These are phyloP conservation scores for Thymelicus sylvestris DNA, from an alignment of 2,888 invertebrate genomes.

Conservation along the genomic window DNA sequence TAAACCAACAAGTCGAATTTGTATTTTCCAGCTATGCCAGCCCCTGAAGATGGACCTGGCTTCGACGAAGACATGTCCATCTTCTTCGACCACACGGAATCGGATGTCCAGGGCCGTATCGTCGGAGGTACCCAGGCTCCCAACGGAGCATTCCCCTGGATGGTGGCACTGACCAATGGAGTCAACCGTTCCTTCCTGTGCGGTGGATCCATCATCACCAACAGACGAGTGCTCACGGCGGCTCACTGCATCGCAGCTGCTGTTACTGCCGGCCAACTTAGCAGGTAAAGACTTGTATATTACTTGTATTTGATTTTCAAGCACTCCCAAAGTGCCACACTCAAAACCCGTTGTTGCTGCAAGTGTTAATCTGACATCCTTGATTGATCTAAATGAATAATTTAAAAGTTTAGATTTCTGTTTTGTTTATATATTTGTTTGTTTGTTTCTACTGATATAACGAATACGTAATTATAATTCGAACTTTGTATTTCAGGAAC, in stretches of 20 bases:
- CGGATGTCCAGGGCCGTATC: constrained; percentile 35
- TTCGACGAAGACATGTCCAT: constrained; percentile 49
- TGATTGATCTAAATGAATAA: too few species aligned
- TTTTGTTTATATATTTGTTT: too few species aligned
- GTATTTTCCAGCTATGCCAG: constrained; percentile 57
- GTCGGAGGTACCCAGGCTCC: constrained; percentile 50
- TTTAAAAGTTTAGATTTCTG: too few species aligned
- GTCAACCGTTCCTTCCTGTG: constrained; percentile 61
- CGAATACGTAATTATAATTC: too few species aligned
- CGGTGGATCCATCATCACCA: constrained; percentile 80
- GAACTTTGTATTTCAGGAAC: constrained; percentile 45
- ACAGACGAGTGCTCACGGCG: constrained; percentile 75
- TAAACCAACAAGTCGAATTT: neutral
- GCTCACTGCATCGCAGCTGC: constrained; percentile 78
- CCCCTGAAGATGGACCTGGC: constrained; percentile 26
- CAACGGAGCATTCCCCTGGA: constrained; percentile 25
- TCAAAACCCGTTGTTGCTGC: too few species aligned
- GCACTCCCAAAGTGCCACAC: too few species aligned
- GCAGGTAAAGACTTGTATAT: constrained; percentile 48
- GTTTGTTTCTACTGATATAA: too few species aligned
- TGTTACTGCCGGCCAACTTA: constrained; percentile 43
- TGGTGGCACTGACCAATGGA: constrained; percentile 19
- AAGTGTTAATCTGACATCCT: too few species aligned
- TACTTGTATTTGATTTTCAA: too few species aligned
- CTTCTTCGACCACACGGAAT: constrained; percentile 25